Evolutionary conservation across 2,888 invertebrate genomes (phyloP), one percentile per base, ranked within the genome.

Genomic region (Callinectes sapidus): DNA sequence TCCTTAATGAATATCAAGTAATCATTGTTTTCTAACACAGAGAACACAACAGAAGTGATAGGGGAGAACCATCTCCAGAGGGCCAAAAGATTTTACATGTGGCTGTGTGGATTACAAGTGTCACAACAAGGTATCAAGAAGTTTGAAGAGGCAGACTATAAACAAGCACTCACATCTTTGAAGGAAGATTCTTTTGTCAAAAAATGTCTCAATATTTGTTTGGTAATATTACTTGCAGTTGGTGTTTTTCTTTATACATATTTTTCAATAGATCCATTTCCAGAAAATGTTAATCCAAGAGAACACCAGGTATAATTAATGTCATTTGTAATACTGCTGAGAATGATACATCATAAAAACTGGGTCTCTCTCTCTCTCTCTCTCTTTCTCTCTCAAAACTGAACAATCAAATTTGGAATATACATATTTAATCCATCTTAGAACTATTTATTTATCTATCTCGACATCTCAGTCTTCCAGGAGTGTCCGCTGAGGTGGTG

Each of bases 181-280:
- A 86, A 92, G 28, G 85, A 90, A 88, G 35, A 89, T 14, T 61
- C 88, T 54, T 48, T 18, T n/a, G 48, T 90, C 8, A 90, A 92
- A 18, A 23, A 16, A 0, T 2, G 42, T 32, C 18, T 66, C 0
- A 90, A 66, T 10, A 39, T 71, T 28, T 55, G 35, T 16, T 71
- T 66, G 35, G 32, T 39, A 16, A 16, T 91, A 16, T 94, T 95
- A 42, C 32, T 95, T 13, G 89, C 23, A 1, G 54, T 89, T 8
- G 91, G 92, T 28, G 35, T 93, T 32, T 90, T 89, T 13, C 87
- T 93, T 23, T 94, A 94, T 85, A 88, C 89, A 8, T 94, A 92
- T 85, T 95, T 94, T 48, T 90, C 93, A 3, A 48, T 94, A n/a
- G 90, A 94, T 87, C 94, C 94, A 23, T 94, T 94, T 86, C 71